Conservation (phyloP, 2,797 vertebrate species). For the Platalea minor region DNA sequence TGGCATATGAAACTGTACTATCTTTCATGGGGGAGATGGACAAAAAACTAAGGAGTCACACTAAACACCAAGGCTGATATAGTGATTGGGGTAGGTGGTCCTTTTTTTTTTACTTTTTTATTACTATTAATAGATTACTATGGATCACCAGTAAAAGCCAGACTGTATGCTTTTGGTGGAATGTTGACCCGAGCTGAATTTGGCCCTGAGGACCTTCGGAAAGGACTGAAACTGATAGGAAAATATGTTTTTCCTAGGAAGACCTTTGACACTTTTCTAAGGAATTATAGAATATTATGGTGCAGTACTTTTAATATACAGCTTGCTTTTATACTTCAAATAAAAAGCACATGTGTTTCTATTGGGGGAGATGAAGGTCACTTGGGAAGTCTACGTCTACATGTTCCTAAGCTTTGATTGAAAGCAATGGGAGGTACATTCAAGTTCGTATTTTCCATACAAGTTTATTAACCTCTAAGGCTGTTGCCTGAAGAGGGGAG, state of each 20-base stretch:
- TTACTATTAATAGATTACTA: neutral
- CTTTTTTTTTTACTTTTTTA: neutral
- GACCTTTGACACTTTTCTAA: neutral
- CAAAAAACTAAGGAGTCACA: neutral
- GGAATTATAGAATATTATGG: neutral
- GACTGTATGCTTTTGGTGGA: neutral
- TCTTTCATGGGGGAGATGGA: too few relatives aligned
- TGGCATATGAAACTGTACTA: neutral
- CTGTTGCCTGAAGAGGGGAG: neutral
- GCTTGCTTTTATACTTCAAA: neutral
- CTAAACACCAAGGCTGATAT: neutral
- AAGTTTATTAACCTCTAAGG: neutral
- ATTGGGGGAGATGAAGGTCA: neutral
- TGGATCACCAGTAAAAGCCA: neutral
- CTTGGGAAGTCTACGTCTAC: neutral
- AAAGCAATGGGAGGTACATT: neutral
- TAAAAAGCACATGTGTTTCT: neutral
- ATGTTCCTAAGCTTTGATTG: neutral
- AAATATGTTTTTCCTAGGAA: neutral
- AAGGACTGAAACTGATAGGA: neutral
- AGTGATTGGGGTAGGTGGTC: too few relatives aligned
- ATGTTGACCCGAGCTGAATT: neutral
- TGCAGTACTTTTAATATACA: neutral
- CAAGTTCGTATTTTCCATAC: neutral
- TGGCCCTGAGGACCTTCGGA: neutral